Evolutionary conservation across 2,888 invertebrate genomes (phyloP).

Genomic region (Drosophila paramelanica): DNA sequence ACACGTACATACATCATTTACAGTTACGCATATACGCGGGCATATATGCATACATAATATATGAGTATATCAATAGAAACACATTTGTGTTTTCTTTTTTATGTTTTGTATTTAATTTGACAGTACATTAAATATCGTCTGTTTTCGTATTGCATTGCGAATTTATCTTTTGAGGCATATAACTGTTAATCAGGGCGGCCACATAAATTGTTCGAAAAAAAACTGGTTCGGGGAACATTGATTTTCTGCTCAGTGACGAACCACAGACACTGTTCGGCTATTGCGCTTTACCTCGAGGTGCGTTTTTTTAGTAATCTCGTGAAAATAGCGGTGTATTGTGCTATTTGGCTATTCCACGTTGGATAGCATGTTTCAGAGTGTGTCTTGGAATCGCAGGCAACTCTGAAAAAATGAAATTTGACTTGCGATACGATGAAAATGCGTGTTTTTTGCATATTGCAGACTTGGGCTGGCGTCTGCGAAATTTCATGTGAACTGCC

Average conservation of each 20-base stretch:
- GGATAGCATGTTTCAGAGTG: conserved; percentile 2
- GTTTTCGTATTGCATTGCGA: background rate
- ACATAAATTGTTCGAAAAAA: background rate
- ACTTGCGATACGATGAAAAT: conserved; percentile 18
- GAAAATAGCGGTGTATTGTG: conserved; percentile 42
- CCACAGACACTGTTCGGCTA: conserved; percentile 39
- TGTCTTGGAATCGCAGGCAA: background rate
- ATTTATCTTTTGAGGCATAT: background rate
- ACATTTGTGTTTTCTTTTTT: conserved; percentile 3
- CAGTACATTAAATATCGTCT: background rate
- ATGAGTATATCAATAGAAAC: background rate
- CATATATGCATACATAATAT: background rate
- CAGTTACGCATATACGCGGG: background rate
- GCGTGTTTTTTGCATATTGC: conserved; percentile 25
- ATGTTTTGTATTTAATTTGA: conserved; percentile 8
- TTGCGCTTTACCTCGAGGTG: conserved; percentile 47
- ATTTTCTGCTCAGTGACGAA: conserved; percentile 17
- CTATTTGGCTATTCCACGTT: conserved; percentile 26
- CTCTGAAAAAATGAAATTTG: conserved; percentile 16
- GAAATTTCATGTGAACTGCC: conserved; percentile 40
- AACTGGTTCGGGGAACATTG: conserved; percentile 11
- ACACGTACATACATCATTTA: background rate
- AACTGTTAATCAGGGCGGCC: conserved; percentile 26
- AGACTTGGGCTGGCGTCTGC: conserved; percentile 41
- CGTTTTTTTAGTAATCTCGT: conserved; percentile 52